These are phyloP conservation scores for Phlogophora meticulosa DNA, from an alignment of 2,888 invertebrate species.

Conservation along the genomic window DNA sequence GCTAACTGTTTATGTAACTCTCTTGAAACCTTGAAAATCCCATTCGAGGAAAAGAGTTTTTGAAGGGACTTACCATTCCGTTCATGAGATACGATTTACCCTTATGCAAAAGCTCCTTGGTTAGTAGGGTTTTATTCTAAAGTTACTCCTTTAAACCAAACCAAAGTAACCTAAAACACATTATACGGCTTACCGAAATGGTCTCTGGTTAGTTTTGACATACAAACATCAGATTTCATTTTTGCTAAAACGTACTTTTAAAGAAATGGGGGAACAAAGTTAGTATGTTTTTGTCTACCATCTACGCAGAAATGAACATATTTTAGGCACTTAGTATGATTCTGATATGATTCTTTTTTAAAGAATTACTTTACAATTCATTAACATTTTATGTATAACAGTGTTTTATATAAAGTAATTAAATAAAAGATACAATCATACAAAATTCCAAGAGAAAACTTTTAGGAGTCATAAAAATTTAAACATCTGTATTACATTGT, in stretches of 20 bases:
- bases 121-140: not conserved
- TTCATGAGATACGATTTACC: not conserved
- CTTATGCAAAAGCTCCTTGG: not conserved
- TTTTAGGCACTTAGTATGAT: too few species aligned
- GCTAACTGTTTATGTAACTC: not conserved
- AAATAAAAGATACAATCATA: conserved; percentile 1
- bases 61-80: not conserved
- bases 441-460: not conserved
- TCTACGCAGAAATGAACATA: too few species aligned
- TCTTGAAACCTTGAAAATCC: not conserved
- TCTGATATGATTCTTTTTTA: too few species aligned
- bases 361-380: too few species aligned
- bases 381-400: too few species aligned
- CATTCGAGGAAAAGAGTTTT: not conserved
- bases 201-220: not conserved
- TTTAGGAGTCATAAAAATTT: not conserved
- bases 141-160: not conserved
- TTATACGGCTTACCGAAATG: not conserved
- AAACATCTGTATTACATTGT: conserved; percentile 13
- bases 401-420: not conserved
- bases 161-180: too few species aligned
- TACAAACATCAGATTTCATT: not conserved
- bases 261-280: not conserved
- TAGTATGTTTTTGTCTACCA: too few species aligned
- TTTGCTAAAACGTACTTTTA: too few species aligned